Conservation (phyloP, 2,797 vertebrate genomes). For the Typhlichthys subterraneus region DNA sequence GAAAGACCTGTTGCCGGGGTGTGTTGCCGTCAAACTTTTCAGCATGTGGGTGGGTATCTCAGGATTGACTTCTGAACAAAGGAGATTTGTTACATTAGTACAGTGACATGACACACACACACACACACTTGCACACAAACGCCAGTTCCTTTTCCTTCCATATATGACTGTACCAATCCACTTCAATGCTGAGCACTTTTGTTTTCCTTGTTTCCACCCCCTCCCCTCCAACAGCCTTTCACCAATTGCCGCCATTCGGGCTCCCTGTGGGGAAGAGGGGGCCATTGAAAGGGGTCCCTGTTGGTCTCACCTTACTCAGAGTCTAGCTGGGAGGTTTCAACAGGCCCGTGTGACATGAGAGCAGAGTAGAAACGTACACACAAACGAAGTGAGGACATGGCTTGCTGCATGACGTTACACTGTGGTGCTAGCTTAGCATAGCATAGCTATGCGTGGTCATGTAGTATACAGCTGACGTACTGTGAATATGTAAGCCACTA, state of each 20-base stretch:
- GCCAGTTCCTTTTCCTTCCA: too few relatives aligned
- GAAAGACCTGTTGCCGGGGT: slow-evolving; percentile 80
- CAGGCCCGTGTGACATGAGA: slow-evolving; percentile 49
- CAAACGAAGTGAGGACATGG: slow-evolving; percentile 8
- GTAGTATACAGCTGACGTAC: neutral
- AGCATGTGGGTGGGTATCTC: slow-evolving; percentile 63
- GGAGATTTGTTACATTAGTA: slow-evolving; percentile 63
- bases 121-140: neutral
- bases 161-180: too few relatives aligned
- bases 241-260: slow-evolving; percentile 60
- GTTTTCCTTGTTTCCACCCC: too few relatives aligned
- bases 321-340: slow-evolving; percentile 59
- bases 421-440: too few relatives aligned
- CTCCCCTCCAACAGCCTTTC: slow-evolving; percentile 46
- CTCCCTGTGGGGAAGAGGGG: slow-evolving; percentile 44
- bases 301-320: slow-evolving; percentile 54
- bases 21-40: slow-evolving; percentile 56
- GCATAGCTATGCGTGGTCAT: too few relatives aligned
- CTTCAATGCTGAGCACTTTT: too few relatives aligned
- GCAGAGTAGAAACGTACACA: slow-evolving; percentile 23
- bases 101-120: slow-evolving; percentile 16
- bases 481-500: slow-evolving; percentile 3
- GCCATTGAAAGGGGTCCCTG: slow-evolving; percentile 51
- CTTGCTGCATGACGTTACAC: neutral
- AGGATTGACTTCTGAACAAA: slow-evolving; percentile 63